Evolutionary conservation across 1,140 invertebrate species (phyloP).

Genomic region (Drosophila tropicalis): DNA sequence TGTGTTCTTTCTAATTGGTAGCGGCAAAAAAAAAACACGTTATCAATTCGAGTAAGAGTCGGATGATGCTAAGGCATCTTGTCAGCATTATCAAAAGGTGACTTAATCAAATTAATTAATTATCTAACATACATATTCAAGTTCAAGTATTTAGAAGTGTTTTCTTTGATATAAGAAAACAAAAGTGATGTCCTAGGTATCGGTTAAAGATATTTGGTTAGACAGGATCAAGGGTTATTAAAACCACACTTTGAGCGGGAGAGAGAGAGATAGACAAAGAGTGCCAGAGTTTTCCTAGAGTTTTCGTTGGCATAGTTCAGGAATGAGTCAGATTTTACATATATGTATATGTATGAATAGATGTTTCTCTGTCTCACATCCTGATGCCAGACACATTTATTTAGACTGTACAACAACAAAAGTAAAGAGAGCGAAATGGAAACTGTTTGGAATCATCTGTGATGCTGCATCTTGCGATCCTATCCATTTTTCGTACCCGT

Average conservation of each 20-base stretch:
- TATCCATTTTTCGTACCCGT: constrained; percentile 4
- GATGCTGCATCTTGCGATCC: not conserved
- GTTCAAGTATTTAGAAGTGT: too few species aligned
- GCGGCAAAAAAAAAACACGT: constrained; percentile 25
- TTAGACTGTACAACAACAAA: not conserved
- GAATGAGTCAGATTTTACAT: not conserved
- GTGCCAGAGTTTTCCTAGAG: not conserved
- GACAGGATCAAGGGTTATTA: too few species aligned
- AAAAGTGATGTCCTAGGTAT: too few species aligned
- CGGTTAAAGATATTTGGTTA: too few species aligned
- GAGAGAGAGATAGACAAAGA: too few species aligned
- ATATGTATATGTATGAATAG: not conserved
- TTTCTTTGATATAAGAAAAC: too few species aligned
- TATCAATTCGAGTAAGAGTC: constrained; percentile 31
- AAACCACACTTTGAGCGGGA: too few species aligned
- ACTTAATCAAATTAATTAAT: not conserved
- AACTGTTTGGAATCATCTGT: constrained; percentile 3
- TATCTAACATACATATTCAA: not conserved
- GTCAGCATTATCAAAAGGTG: not conserved
- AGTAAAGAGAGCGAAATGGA: not conserved
- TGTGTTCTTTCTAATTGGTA: constrained; percentile 10
- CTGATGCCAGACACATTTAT: constrained; percentile 10
- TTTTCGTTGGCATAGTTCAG: not conserved
- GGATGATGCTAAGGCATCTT: not conserved
- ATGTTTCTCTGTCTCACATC: constrained; percentile 1